These are phyloP conservation scores for Charaxes varanes DNA, from an alignment of 1,140 invertebrate genomes.

Conservation along the genomic window DNA sequence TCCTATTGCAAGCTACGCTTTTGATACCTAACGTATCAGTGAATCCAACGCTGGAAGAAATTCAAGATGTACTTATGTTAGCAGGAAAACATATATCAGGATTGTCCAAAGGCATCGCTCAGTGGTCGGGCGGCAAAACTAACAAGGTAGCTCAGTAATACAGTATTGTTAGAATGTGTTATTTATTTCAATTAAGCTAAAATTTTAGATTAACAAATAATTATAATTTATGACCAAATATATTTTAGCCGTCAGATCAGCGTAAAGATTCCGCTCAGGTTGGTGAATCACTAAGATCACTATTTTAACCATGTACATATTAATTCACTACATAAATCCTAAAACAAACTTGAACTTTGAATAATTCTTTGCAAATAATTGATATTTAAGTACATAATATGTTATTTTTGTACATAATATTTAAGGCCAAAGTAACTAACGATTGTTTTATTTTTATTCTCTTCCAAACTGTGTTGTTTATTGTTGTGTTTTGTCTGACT, in stretches of 20 bases:
- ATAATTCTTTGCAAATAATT: not conserved
- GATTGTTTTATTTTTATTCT: conserved; percentile 23
- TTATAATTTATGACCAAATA: conserved; percentile 6
- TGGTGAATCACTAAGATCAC: conserved; percentile 5
- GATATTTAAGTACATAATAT: not conserved
- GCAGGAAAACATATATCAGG: conserved; percentile 90
- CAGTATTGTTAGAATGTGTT: too few species aligned
- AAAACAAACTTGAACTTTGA: not conserved
- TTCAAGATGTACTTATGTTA: conserved; percentile 90
- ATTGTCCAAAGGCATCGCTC: conserved; percentile 91
- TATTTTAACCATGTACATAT: conserved; percentile 1
- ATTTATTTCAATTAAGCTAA: too few species aligned
- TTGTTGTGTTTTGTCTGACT: conserved; percentile 55
- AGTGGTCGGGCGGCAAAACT: conserved; percentile 87
- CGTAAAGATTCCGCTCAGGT: conserved; percentile 19
- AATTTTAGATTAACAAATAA: too few species aligned
- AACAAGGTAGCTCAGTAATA: conserved; percentile 47
- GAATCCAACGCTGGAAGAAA: conserved; percentile 91
- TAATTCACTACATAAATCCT: not conserved
- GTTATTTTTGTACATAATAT: not conserved
- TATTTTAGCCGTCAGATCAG: conserved; percentile 19
- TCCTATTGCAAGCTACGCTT: conserved; percentile 86
- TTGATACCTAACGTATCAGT: conserved; percentile 92
- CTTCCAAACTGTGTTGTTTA: conserved; percentile 60
- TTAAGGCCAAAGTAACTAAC: conserved; percentile 4